Conservation (phyloP, 2,113 vertebrate species). For the Lophochroa leadbeateri region DNA sequence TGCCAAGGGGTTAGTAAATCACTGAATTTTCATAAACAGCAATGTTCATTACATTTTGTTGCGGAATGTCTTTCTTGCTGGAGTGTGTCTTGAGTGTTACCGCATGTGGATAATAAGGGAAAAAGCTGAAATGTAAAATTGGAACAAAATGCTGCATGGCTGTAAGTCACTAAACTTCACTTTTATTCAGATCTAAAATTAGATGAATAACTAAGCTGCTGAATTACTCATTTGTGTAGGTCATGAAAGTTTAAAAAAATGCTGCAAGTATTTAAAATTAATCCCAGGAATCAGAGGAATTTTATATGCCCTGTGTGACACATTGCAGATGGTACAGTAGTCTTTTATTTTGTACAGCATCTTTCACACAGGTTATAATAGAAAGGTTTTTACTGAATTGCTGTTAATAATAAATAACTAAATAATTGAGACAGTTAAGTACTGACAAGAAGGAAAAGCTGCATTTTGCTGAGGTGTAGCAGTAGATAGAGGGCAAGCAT, state of each 20-base stretch:
- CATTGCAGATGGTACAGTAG: neutral
- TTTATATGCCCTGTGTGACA: neutral
- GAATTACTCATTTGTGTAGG: slow-evolving; percentile 36
- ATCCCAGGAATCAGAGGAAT: slow-evolving; percentile 5
- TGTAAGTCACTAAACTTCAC: slow-evolving; percentile 28
- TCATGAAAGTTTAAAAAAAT: slow-evolving; percentile 33
- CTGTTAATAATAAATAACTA: slow-evolving; percentile 11
- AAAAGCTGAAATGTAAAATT: slow-evolving; percentile 40
- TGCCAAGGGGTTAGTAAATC: slow-evolving; percentile 45
- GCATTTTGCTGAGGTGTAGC: neutral
- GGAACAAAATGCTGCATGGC: slow-evolving; percentile 14
- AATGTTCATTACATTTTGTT: slow-evolving; percentile 38
- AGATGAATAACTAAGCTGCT: slow-evolving; percentile 18
- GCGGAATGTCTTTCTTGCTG: slow-evolving; percentile 41
- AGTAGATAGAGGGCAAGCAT: neutral
- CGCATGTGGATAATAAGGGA: neutral
- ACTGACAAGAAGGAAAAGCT: neutral
- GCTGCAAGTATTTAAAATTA: slow-evolving; percentile 39
- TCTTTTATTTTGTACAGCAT: neutral
- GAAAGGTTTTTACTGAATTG: neutral
- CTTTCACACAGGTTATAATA: neutral
- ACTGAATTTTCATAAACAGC: slow-evolving; percentile 41
- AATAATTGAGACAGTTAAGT: neutral
- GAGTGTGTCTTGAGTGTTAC: neutral
- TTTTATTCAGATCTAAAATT: slow-evolving; percentile 25